Evolutionary conservation across 2,113 vertebrate genomes (phyloP), one percentile per base, ranked within the genome.

Genomic region (Scartelaos histophorus): DNA sequence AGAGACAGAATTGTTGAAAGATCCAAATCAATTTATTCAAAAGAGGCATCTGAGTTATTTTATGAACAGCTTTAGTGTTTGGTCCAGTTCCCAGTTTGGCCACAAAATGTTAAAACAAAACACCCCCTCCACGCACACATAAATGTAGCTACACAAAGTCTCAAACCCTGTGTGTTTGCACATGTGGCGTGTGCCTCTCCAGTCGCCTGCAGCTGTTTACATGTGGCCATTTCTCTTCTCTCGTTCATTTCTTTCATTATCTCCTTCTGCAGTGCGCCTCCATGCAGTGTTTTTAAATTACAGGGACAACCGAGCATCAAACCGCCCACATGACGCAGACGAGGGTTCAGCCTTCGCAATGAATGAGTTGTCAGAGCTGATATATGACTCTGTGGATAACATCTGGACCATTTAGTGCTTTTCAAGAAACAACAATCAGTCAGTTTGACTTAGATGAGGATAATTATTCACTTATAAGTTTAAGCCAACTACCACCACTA

Each of bases 301-400:
- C 53, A 85, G 46, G 47, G 70, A 64, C 67, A 61, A 76, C 29
- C 68, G 67, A 76, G 69, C 73, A 83, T 89, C 43, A 85, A 70
- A 82, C 43, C 21, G 34, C 82, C 75, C 77, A 77, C 75, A 76
- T 46, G 79, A 84, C 53, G 49, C 3, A 73, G 70, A 82, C 75
- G 73, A 84, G 69, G 69, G 73, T 67, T 62, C 54, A 0, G 19
- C 58, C 34, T 64, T 43, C 19, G 29, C 74, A 64, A 22, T 34
- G 74, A 76, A 66, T 67, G 79, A 82, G 73, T 38, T 75, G 81
- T 82, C 29, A 66, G 38, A 67, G 70, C 67, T 70, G 70, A 80
- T 19, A 12, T 24, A 74, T 79, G 62, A 34, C 67, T 29, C 38
- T 22, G 53, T 5, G 56, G 34, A 69, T 46, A 17, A 29, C 49